Conservation (phyloP, 1,140 invertebrate species). For the Chelonus insularis region DNA sequence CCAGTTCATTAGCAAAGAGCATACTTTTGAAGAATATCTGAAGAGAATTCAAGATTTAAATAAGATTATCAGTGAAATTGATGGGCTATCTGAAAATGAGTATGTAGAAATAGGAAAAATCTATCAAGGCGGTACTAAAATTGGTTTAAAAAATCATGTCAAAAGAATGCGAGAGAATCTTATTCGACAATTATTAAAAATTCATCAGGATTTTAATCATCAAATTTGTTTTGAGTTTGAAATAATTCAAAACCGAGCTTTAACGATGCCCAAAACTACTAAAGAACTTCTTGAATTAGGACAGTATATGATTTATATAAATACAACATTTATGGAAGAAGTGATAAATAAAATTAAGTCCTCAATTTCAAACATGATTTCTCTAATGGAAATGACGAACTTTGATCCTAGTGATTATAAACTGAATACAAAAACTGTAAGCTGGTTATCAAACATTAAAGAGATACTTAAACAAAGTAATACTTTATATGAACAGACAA, state of each 20-base stretch:
- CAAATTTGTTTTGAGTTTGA: conserved; percentile 69
- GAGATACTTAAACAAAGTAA: conserved; percentile 73
- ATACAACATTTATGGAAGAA: conserved; percentile 64
- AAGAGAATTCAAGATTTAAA: conserved; percentile 66
- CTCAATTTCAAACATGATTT: conserved; percentile 66
- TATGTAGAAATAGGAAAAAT: conserved; percentile 65
- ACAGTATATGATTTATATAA: conserved; percentile 67
- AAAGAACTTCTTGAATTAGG: conserved; percentile 70
- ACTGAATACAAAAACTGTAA: conserved; percentile 69
- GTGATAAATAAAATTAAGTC: conserved; percentile 66
- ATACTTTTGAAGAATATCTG: conserved; percentile 62
- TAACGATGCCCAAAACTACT: conserved; percentile 69
- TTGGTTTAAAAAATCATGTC: conserved; percentile 54
- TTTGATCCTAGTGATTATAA: conserved; percentile 69
- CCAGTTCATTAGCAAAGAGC: conserved; percentile 45
- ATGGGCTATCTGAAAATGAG: conserved; percentile 63
- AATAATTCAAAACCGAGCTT: conserved; percentile 62
- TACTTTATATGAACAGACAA: conserved; percentile 75
- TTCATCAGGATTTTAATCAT: conserved; percentile 63
- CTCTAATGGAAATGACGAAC: conserved; percentile 70
- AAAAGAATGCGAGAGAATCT: conserved; percentile 57
- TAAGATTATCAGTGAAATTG: conserved; percentile 63
- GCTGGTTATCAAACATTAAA: conserved; percentile 73
- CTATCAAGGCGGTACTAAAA: conserved; percentile 57
- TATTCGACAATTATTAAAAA: conserved; percentile 56